A percentile compares a stretch with the other conserved stretches of the same genome.
Conservation (phyloP, 64 coral and sea anemone species). For the Cladopsammia gracilis region DNA sequence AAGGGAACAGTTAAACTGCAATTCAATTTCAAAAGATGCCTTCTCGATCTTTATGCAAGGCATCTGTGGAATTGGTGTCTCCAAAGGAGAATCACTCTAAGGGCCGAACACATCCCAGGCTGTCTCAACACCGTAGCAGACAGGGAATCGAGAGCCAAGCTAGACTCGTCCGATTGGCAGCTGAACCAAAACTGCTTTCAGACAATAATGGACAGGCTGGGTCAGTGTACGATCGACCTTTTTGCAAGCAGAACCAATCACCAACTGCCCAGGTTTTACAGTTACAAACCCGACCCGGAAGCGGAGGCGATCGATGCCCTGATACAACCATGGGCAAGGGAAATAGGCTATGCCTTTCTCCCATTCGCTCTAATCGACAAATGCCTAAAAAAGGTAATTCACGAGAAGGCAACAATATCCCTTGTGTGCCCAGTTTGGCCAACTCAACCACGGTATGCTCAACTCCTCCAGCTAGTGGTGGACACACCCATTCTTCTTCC, state of each 20-base stretch:
- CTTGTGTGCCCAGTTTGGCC: conserved; percentile 43
- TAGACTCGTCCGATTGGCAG: conserved; percentile 11
- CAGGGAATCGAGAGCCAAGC: conserved; percentile 8
- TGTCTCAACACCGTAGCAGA: conserved; percentile 27
- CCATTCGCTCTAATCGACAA: conserved; percentile 50
- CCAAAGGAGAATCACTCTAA: background rate
- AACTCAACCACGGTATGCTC: conserved; percentile 50
- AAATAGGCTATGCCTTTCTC: conserved; percentile 47
- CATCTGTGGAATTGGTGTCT: conserved; percentile 23
- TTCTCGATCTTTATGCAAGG: conserved; percentile 1
- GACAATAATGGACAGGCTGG: background rate
- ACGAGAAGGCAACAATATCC: conserved; percentile 15
- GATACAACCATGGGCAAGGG: conserved; percentile 2
- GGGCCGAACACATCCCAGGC: conserved; percentile 57
- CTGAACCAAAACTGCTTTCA: background rate
- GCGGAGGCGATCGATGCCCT: conserved; percentile 52
- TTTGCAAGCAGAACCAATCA: conserved; percentile 56
- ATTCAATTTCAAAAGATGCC: background rate
- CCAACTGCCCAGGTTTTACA: conserved; percentile 30
- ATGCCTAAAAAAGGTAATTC: conserved; percentile 21
- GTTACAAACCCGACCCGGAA: conserved; percentile 53
- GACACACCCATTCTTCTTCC: conserved; percentile 30
- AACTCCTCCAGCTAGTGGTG: background rate
- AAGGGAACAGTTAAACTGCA: too few species aligned
- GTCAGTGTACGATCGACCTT: conserved; percentile 37